phyloP scores from a whole-genome alignment of 2,113 vertebrate genomes.

The Lanius ludovicianus region DNA sequence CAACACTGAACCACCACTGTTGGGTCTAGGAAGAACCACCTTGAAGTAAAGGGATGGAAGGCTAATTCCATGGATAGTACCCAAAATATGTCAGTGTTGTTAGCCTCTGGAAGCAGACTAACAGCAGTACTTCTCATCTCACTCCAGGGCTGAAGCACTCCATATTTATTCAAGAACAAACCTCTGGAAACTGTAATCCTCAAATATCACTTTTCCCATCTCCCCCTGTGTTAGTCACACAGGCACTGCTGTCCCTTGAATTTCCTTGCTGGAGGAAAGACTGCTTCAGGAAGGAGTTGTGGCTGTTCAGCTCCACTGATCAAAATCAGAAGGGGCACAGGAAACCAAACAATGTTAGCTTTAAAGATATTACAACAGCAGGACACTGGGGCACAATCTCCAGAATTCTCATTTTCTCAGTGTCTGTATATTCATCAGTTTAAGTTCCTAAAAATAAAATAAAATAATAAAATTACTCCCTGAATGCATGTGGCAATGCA shows the following conservation, averaged over 20 bases:
- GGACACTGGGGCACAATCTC: not conserved
- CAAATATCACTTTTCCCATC: not conserved
- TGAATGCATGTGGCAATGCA: rapidly evolving
- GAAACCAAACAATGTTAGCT: not conserved
- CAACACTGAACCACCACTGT: not conserved
- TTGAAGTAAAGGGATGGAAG: not conserved
- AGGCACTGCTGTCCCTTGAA: not conserved
- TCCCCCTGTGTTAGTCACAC: not conserved
- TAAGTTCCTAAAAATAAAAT: not conserved
- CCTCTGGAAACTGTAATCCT: not conserved
- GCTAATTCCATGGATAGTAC: not conserved
- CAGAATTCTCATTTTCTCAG: not conserved
- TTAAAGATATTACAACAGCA: not conserved
- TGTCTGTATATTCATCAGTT: not conserved
- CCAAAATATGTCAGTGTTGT: rapidly evolving
- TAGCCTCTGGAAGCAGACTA: not conserved
- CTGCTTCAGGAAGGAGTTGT: not conserved
- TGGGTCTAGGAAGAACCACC: not conserved
- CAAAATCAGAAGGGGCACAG: not conserved
- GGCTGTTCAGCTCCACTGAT: not conserved
- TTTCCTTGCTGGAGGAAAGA: not conserved
- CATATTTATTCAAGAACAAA: not conserved
- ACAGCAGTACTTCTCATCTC: not conserved
- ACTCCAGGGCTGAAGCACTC: not conserved
- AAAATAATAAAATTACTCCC: not conserved